Evolutionary conservation across 1,140 invertebrate genomes (phyloP).

Genomic region (Streblospio benedicti): DNA sequence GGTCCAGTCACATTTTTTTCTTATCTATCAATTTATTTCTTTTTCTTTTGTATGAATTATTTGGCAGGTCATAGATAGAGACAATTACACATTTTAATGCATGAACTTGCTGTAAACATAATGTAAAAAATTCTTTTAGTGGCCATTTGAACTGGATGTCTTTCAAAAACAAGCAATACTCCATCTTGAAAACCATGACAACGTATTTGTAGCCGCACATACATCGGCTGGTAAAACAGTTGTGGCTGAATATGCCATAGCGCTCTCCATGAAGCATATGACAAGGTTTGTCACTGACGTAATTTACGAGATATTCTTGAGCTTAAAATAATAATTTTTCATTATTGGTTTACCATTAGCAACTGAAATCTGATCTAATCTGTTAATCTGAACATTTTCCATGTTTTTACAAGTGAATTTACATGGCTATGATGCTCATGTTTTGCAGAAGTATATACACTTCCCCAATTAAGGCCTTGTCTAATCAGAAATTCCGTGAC

Average conservation of each 20-base stretch:
- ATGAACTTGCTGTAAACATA: too few species aligned
- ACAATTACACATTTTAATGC: too few species aligned
- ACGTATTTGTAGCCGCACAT: conserved; percentile 97
- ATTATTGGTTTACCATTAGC: not conserved
- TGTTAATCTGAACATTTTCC: too few species aligned
- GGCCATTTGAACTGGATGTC: conserved; percentile 87
- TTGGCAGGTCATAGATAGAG: too few species aligned
- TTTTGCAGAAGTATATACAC: conserved; percentile 85
- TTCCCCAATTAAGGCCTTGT: conserved; percentile 97
- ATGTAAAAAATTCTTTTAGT: too few species aligned
- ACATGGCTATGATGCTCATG: not conserved
- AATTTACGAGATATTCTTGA: not conserved
- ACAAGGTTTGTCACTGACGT: conserved; percentile 58
- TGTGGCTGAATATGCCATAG: conserved; percentile 94
- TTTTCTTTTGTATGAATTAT: too few species aligned
- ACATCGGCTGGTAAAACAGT: conserved; percentile 99
- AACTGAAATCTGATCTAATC: not conserved
- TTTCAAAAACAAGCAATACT: conserved; percentile 96
- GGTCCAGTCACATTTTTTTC: too few species aligned
- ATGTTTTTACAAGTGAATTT: too few species aligned
- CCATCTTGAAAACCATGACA: conserved; percentile 83
- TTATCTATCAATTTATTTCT: too few species aligned
- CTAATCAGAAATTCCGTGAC: conserved; percentile 98
- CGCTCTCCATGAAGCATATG: conserved; percentile 82
- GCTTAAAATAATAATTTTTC: not conserved